Percentiles rank a stretch among this genome's conserved stretches.
Evolutionary conservation across 2,113 vertebrate genomes (phyloP).

Genomic region (Ptilorrhoa leucosticta): DNA sequence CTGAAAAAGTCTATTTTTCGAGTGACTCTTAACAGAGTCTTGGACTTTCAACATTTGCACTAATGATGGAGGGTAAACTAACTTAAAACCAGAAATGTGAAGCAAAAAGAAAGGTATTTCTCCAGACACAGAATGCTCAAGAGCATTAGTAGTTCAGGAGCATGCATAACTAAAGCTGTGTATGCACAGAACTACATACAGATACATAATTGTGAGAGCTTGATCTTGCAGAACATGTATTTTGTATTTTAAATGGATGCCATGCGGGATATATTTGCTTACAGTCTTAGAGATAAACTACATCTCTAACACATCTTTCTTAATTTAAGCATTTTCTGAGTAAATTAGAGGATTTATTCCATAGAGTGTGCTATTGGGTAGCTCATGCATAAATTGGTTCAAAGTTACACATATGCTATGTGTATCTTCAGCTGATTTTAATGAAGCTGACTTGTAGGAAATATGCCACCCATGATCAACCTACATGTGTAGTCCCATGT

Average conservation of each 20-base stretch:
- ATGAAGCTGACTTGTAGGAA: background rate
- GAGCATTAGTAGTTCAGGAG: background rate
- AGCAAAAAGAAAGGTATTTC: background rate
- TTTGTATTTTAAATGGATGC: background rate
- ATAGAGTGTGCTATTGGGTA: background rate
- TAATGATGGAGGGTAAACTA: background rate
- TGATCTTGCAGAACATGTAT: background rate
- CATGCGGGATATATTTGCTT: background rate
- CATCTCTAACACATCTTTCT: background rate
- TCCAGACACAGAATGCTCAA: background rate
- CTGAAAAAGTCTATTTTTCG: background rate
- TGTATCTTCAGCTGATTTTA: background rate
- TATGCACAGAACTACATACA: background rate
- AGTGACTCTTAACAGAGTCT: background rate
- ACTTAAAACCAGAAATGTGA: background rate
- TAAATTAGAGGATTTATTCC: slow-evolving; percentile 28
- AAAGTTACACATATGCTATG: background rate
- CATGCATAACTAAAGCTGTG: background rate
- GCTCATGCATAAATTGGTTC: background rate
- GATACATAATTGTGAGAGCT: background rate
- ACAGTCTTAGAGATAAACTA: background rate
- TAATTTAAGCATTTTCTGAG: background rate
- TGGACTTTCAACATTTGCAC: background rate
- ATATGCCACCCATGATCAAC: background rate
- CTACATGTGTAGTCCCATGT: background rate